Evolutionary conservation across 2,888 invertebrate species (phyloP).

Genomic region (Elmis aenea): DNA sequence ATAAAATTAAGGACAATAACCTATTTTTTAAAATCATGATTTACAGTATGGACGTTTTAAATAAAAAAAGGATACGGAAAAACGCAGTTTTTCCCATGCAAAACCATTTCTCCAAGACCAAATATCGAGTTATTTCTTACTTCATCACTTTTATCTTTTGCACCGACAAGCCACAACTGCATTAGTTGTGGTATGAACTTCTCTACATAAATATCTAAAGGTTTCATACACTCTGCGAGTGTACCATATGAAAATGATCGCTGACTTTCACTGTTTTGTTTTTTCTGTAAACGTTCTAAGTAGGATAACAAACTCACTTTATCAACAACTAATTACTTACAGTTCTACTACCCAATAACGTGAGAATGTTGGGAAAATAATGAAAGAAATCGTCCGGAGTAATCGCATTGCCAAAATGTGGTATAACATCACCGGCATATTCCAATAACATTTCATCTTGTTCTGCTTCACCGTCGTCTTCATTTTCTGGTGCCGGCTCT

Average conservation of each 20-base stretch:
- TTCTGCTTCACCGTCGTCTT: constrained; percentile 61
- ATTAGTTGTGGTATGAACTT: constrained; percentile 58
- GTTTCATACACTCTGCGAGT: constrained; percentile 66
- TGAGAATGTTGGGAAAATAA: constrained; percentile 62
- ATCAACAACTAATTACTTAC: constrained; percentile 45
- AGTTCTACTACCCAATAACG: constrained; percentile 59
- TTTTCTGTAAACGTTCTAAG: constrained; percentile 50
- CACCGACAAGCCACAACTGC: constrained; percentile 57
- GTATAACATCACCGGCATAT: constrained; percentile 69
- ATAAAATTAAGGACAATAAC: constrained; percentile 4
- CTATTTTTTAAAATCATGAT: not conserved
- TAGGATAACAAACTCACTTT: constrained; percentile 1
- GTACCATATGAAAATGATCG: constrained; percentile 69
- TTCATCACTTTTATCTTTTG: constrained; percentile 61
- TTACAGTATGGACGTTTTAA: too few species aligned
- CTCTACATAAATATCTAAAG: constrained; percentile 52
- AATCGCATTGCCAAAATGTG: constrained; percentile 62
- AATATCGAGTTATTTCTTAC: constrained; percentile 73
- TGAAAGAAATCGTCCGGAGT: constrained; percentile 59
- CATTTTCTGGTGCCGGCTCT: too few species aligned
- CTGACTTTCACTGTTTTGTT: constrained; percentile 60
- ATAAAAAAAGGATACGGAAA: constrained; percentile 53
- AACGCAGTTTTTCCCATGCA: constrained; percentile 59
- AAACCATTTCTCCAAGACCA: constrained; percentile 68
- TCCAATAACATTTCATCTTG: constrained; percentile 69